phyloP scores from a whole-genome alignment of 2,888 invertebrate species.

The Diadromus collaris region DNA sequence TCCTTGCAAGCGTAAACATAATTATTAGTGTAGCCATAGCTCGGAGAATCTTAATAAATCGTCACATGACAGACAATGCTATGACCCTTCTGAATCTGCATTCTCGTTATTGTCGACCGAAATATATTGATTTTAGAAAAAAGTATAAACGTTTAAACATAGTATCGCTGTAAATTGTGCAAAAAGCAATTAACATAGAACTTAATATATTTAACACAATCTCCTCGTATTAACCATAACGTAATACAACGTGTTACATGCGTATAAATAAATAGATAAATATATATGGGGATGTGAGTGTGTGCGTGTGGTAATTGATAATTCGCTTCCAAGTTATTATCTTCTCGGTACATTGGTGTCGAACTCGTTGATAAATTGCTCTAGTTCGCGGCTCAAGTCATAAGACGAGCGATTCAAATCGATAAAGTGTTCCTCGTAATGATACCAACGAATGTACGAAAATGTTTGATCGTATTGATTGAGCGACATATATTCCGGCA shows the following conservation, averaged over 20 bases:
- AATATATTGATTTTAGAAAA: slow-evolving; percentile 24
- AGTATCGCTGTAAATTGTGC: slow-evolving; percentile 46
- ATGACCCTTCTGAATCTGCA: slow-evolving; percentile 17
- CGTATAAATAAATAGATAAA: slow-evolving; percentile 39
- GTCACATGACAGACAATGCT: slow-evolving; percentile 27
- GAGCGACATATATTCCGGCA: slow-evolving; percentile 66
- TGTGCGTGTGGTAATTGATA: slow-evolving; percentile 28
- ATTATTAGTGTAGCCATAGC: slow-evolving; percentile 10
- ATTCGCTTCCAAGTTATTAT: slow-evolving; percentile 40
- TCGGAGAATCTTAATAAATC: slow-evolving; percentile 24
- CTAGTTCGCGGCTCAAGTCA: slow-evolving; percentile 64
- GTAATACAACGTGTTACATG: slow-evolving; percentile 37
- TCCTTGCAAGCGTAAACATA: not conserved
- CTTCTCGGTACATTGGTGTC: slow-evolving; percentile 20
- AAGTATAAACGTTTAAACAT: slow-evolving; percentile 28
- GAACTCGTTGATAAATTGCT: slow-evolving; percentile 59
- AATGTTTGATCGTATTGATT: slow-evolving; percentile 73
- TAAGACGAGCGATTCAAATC: slow-evolving; percentile 64
- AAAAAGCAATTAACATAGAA: slow-evolving; percentile 31
- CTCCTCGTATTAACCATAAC: slow-evolving; percentile 21
- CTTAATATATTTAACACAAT: slow-evolving; percentile 35
- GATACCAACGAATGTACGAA: slow-evolving; percentile 73
- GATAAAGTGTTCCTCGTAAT: slow-evolving; percentile 67
- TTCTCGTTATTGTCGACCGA: slow-evolving; percentile 15
- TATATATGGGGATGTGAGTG: slow-evolving; percentile 20